Conservation (phyloP, 2,113 vertebrate genomes). For the Corythornis vintsioides region DNA sequence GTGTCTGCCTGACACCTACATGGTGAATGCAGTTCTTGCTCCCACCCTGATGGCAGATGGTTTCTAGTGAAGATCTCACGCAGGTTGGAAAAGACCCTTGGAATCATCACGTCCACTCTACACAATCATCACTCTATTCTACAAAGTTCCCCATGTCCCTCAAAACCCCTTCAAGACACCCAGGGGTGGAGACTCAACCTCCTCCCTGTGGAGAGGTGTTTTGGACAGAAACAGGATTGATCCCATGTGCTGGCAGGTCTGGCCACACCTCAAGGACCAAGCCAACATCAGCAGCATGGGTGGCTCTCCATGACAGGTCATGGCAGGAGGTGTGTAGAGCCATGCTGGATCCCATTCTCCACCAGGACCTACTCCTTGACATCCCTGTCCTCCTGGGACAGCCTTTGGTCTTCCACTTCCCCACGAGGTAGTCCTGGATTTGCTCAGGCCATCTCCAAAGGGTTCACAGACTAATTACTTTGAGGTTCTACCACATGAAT, state of each 20-base stretch:
- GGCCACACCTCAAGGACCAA: fast-evolving
- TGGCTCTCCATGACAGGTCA: background rate
- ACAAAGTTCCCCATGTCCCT: no score
- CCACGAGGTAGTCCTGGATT: background rate
- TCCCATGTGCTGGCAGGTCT: fast-evolving
- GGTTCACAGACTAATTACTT: background rate
- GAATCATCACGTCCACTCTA: no score
- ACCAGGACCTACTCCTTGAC: fast-evolving
- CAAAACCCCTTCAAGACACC: no score
- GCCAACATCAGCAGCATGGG: no score
- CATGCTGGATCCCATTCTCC: background rate
- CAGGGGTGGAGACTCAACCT: no score
- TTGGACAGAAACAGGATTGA: background rate
- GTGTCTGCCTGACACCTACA: fast-evolving
- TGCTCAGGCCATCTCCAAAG: background rate
- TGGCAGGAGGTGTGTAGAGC: fast-evolving
- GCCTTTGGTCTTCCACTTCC: background rate
- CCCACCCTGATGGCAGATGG: background rate
- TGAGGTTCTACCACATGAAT: fast-evolving
- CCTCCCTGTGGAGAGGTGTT: no score
- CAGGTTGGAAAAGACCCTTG: no score
- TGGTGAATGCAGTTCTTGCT: fast-evolving
- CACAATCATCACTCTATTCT: no score
- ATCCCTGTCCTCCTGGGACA: background rate
- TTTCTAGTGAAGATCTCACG: background rate